Conservation (phyloP, 2,888 invertebrate genomes). For the Eutolmus rufibarbis region DNA sequence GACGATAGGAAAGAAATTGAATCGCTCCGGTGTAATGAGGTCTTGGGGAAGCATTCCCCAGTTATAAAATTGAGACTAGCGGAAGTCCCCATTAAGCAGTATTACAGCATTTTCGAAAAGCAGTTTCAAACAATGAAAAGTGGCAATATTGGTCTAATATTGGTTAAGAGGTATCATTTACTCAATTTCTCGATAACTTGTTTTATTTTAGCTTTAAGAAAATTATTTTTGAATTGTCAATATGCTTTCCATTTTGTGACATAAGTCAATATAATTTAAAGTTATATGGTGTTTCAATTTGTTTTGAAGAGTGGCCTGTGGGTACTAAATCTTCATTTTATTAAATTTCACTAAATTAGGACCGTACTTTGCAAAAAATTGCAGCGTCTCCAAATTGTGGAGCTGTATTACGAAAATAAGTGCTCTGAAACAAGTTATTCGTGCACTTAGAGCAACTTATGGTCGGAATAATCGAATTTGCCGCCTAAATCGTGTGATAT, state of each 20-base stretch:
- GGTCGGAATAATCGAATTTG: too few relatives aligned
- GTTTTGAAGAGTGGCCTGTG: too few relatives aligned
- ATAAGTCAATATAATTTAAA: not conserved
- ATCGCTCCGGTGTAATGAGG: conserved; percentile 65
- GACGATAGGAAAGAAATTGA: conserved; percentile 82
- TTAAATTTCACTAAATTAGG: too few relatives aligned
- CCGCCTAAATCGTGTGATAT: too few relatives aligned
- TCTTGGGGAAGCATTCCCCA: conserved; percentile 67
- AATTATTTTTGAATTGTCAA: not conserved
- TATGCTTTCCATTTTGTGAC: not conserved
- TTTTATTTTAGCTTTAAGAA: not conserved
- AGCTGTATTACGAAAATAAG: too few relatives aligned
- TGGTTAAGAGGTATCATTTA: not conserved
- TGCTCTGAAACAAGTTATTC: too few relatives aligned
- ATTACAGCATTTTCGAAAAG: not conserved
- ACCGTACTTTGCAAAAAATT: too few relatives aligned
- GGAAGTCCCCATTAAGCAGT: not conserved
- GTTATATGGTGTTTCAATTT: not conserved
- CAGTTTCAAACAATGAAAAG: not conserved
- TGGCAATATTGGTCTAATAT: not conserved
- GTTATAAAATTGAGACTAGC: conserved; percentile 51
- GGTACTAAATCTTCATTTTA: too few relatives aligned
- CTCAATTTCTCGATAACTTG: not conserved
- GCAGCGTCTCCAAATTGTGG: too few relatives aligned
- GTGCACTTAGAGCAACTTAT: too few relatives aligned